phyloP scores from a whole-genome alignment of 2,888 invertebrate species.

The Tetragonula carbonaria region DNA sequence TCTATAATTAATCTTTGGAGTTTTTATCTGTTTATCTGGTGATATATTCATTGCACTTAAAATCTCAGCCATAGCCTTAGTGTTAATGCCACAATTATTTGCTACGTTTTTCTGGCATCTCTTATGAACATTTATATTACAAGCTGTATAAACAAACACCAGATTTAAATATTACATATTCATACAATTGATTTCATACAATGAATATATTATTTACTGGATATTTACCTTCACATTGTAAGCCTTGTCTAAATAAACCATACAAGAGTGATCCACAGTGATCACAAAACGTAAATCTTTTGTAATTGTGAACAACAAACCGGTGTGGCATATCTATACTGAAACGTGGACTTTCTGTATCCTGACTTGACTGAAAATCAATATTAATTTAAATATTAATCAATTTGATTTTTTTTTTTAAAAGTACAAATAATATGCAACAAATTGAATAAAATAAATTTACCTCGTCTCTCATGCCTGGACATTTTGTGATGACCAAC shows the following conservation, averaged over 20 bases:
- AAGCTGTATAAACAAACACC: conserved; percentile 86
- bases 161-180: conserved; percentile 7
- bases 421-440: not conserved
- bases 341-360: conserved; percentile 92
- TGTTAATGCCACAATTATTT: conserved; percentile 99
- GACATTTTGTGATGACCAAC: conserved; percentile 98
- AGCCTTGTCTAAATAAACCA: conserved; percentile 97
- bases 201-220: not conserved
- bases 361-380: conserved; percentile 85
- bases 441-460: conserved; percentile 53
- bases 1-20: conserved; percentile 78
- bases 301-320: conserved; percentile 97
- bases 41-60: conserved; percentile 96
- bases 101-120: conserved; percentile 99
- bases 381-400: conserved; percentile 40
- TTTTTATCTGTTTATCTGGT: conserved; percentile 90
- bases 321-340: conserved; percentile 99
- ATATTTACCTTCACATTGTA: conserved; percentile 94
- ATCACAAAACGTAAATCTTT: conserved; percentile 99
- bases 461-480: conserved; percentile 97
- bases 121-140: conserved; percentile 99
- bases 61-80: conserved; percentile 97
- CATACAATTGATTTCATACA: not conserved
- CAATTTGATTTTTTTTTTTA: not conserved
- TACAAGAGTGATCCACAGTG: conserved; percentile 99